phyloP scores from a whole-genome alignment of 2,113 vertebrate genomes.

The Cettia cetti region DNA sequence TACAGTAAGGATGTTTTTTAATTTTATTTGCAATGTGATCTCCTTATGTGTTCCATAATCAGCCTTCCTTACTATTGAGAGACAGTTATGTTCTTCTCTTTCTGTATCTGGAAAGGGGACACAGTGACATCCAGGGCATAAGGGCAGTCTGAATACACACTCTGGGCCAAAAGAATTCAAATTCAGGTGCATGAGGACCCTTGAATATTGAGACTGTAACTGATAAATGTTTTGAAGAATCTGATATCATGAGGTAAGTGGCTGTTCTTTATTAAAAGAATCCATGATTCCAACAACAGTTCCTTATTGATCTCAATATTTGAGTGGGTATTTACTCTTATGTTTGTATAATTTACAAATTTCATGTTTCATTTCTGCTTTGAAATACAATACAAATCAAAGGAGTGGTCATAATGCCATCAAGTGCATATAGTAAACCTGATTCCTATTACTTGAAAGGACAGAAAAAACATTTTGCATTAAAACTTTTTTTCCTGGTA shows the following conservation, averaged over 20 bases:
- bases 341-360: neutral
- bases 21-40: neutral
- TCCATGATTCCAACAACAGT: neutral
- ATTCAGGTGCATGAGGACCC: slow-evolving; percentile 40
- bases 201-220: slow-evolving; percentile 26
- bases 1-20: neutral
- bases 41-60: slow-evolving; percentile 20
- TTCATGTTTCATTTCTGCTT: neutral
- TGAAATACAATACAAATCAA: neutral
- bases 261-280: slow-evolving; percentile 16
- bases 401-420: neutral
- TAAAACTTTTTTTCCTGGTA: neutral
- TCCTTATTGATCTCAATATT: neutral
- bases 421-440: neutral
- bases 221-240: neutral
- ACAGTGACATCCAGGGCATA: slow-evolving; percentile 46
- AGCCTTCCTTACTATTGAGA: slow-evolving; percentile 28
- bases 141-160: slow-evolving; percentile 38
- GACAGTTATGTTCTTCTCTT: slow-evolving; percentile 57
- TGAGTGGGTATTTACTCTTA: neutral
- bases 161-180: slow-evolving; percentile 53
- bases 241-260: slow-evolving; percentile 9
- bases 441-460: neutral
- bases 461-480: neutral
- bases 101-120: slow-evolving; percentile 58